Evolutionary conservation across 2,113 vertebrate genomes (phyloP), one percentile per base, ranked within the genome.

Genomic region (Myotis lucifugus): DNA sequence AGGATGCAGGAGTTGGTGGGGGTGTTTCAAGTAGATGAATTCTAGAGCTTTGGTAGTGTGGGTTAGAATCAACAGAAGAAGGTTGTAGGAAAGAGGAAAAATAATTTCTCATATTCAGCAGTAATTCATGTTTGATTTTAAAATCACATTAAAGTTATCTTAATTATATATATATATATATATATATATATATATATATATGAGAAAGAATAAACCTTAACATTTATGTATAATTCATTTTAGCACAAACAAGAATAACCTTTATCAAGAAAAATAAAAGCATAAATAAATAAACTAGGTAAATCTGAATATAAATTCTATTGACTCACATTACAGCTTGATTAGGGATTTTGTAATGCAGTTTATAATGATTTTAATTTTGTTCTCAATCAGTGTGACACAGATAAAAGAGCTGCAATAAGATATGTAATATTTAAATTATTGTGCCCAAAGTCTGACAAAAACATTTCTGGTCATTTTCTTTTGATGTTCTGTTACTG

Each of bases 261-360:
- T 93, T 88, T 56, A 78, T 69, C 3, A 66, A 90, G 73, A 83
- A 86, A 94, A 94, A 88, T 87, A 18, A 93, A 91, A 94, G 40
- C 64, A 50, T 77, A 95, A 59, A 34, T 72, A 95, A 83, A 73
- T 54, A 40, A 86, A 67, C 15, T 64, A 66, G 17, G 21, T 88
- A 70, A 87, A 93, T 81, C 81, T 69, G 85, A 88, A 87, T 93
- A 69, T 52, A 54, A 56, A 89, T 48, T 76, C 66, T 87, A 37
- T 21, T 84, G 21, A 50, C n/a, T 88, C 7, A 32, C 85, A 27
- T 56, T 95, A 79, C 10, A 50, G 50, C 67, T 76, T 90, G 15
- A 89, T 81, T 73, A 69, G 23, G 42, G 34, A 88, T 70, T 84
- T 90, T 88, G 5, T 56, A 67, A 92, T 92, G 2, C 6, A 86